Conservation (phyloP, 2,113 vertebrate species). For the Diphyllodes magnificus region DNA sequence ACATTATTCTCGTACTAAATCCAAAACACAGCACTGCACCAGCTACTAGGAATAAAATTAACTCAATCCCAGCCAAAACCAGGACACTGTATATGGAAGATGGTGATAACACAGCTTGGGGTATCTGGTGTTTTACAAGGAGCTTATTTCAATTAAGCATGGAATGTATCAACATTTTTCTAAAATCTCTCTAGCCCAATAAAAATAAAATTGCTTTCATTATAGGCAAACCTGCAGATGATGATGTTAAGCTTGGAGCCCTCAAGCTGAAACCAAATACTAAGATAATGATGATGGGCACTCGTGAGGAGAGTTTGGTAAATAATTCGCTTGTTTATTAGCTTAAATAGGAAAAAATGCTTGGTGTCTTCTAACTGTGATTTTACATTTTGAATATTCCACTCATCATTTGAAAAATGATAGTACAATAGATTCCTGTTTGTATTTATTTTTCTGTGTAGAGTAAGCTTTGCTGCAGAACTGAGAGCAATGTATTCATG, state of each 20-base stretch:
- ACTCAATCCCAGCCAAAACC: not conserved
- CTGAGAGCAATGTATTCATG: not conserved
- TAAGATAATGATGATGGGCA: conserved; percentile 99
- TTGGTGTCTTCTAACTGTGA: not conserved
- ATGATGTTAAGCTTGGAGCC: conserved; percentile 92
- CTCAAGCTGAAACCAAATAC: conserved; percentile 98
- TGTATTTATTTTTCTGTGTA: not conserved
- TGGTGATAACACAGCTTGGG: not conserved
- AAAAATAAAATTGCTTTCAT: conserved; percentile 49
- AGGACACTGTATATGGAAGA: not conserved
- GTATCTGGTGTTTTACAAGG: not conserved
- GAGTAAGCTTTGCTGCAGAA: not conserved
- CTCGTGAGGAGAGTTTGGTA: conserved; percentile 97
- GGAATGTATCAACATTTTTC: not conserved
- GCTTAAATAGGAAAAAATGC: not conserved
- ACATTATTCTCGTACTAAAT: not conserved
- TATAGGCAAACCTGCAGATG: conserved; percentile 93
- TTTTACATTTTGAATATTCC: not conserved
- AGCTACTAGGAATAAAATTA: not conserved
- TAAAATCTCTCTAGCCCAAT: not conserved
- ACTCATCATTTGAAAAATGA: not conserved
- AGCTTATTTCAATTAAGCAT: not conserved
- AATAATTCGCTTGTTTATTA: conserved; percentile 57
- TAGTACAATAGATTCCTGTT: not conserved
- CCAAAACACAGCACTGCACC: not conserved